Conservation (phyloP, 2,113 vertebrate genomes). For the Zapornia atra region DNA sequence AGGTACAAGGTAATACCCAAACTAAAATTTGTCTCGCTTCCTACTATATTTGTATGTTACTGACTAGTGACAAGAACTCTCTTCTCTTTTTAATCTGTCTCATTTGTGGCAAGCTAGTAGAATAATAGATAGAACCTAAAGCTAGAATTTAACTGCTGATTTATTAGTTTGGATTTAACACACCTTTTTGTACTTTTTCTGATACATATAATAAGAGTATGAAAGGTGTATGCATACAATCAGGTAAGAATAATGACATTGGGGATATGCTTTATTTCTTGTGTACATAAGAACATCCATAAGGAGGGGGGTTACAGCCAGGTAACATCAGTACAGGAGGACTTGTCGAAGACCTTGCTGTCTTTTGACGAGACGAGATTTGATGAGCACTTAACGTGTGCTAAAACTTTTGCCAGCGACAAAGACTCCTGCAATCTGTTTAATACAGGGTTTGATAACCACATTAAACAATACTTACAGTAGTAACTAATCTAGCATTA, state of each 20-base stretch:
- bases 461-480: background rate
- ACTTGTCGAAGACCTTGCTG: background rate
- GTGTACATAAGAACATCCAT: background rate
- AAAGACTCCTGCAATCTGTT: background rate
- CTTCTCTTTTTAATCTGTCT: background rate
- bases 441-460: background rate
- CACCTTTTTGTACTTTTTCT: background rate
- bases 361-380: background rate
- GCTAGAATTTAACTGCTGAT: background rate
- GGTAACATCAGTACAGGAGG: background rate
- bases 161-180: background rate
- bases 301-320: background rate
- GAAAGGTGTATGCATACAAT: background rate
- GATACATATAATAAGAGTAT: background rate
- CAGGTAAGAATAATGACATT: background rate
- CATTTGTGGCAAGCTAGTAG: background rate
- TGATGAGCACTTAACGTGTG: background rate
- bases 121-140: background rate
- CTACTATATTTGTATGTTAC: background rate
- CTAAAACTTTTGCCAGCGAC: background rate
- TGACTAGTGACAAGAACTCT: background rate
- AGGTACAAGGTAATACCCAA: background rate
- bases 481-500: background rate
- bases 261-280: background rate
- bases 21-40: background rate